Percentiles rank a stretch among this genome's conserved stretches.
Evolutionary conservation across 2,888 invertebrate species (phyloP).

Genomic region (Conomelus anceps): DNA sequence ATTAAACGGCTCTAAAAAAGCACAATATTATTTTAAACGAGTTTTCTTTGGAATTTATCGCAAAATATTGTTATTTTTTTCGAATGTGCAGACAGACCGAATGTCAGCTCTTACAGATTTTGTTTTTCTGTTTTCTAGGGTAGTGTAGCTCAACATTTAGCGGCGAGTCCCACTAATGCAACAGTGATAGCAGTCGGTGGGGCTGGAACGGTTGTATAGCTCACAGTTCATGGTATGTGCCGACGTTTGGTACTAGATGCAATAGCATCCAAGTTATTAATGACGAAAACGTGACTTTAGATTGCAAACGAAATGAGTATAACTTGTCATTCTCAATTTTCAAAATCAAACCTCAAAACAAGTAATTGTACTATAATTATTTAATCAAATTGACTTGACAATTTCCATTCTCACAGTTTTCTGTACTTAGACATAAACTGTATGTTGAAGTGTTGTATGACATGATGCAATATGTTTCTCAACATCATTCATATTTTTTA

Average conservation of each 20-base stretch:
- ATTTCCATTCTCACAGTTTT: too few species aligned
- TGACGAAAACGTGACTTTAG: too few species aligned
- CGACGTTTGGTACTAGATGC: too few species aligned
- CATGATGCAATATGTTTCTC: neutral
- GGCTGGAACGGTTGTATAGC: conserved; percentile 20
- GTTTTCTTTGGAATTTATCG: too few species aligned
- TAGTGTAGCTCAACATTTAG: conserved; percentile 11
- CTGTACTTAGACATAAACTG: neutral
- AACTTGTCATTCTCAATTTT: neutral
- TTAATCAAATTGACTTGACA: neutral
- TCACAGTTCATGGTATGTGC: neutral
- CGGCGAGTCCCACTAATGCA: conserved; percentile 6
- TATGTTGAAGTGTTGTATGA: neutral
- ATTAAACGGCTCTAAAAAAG: too few species aligned
- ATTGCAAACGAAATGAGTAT: neutral
- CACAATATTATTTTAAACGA: neutral
- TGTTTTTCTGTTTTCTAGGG: conserved; percentile 5
- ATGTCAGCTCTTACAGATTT: neutral
- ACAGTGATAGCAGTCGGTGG: conserved; percentile 16
- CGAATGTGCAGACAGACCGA: neutral
- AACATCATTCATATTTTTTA: neutral
- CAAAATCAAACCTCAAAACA: neutral
- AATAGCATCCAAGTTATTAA: too few species aligned
- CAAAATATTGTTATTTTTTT: too few species aligned
- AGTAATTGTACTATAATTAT: neutral